Conservation (phyloP, 1,140 invertebrate species). For the Dreissena rostriformis region DNA sequence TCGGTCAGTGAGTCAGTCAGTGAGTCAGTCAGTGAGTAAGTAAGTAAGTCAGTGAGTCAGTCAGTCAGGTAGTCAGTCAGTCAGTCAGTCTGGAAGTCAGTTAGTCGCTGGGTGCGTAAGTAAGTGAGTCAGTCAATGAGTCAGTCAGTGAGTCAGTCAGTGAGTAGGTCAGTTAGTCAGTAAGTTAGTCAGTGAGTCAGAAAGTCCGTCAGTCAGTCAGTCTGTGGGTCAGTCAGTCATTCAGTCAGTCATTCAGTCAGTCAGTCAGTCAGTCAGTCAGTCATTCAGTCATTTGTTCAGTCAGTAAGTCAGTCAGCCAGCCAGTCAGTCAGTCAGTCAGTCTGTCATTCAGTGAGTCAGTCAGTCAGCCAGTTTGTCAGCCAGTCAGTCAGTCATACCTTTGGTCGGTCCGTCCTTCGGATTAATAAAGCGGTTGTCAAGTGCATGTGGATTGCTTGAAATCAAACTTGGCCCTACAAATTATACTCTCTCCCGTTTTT, state of each 20-base stretch:
- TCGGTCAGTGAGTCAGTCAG: conserved; percentile 58
- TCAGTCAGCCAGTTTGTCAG: conserved; percentile 13
- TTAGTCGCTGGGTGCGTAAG: conserved; percentile 42
- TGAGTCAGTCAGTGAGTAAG: conserved; percentile 51
- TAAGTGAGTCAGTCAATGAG: conserved; percentile 37
- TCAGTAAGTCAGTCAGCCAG: conserved; percentile 21
- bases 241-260: conserved; percentile 19
- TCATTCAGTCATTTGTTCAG: conserved; percentile 13
- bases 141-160: conserved; percentile 15
- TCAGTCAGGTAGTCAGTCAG: conserved; percentile 47
- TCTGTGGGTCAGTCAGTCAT: conserved; percentile 9
- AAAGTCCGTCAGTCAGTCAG: conserved; percentile 8
- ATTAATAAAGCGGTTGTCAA: no score
- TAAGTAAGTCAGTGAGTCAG: conserved; percentile 52
- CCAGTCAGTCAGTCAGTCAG: conserved; percentile 17
- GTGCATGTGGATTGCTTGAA: no score
- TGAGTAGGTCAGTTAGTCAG: conserved; percentile 7
- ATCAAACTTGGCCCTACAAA: no score
- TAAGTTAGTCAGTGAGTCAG: conserved; percentile 16
- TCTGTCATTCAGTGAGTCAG: conserved; percentile 17
- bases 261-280: conserved; percentile 25
- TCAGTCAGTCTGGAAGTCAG: conserved; percentile 51
- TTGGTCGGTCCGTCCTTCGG: not conserved
- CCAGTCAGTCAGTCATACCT: conserved; percentile 1
- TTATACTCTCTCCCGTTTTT: no score